Conservation (phyloP, 2,797 vertebrate genomes). For the Xyrichtys novacula region DNA sequence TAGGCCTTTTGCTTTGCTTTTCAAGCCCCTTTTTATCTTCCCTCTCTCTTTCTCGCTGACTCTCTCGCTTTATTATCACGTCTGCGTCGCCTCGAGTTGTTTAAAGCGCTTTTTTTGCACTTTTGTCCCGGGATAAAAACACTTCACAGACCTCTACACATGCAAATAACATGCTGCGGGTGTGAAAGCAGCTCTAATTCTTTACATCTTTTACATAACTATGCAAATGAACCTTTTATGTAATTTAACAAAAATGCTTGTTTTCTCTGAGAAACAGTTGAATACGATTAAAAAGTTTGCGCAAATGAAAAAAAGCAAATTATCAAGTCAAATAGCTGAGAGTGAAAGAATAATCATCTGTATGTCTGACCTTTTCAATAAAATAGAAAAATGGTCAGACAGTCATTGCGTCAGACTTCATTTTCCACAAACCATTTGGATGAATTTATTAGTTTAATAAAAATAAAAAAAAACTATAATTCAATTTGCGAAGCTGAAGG, state of each 20-base stretch:
- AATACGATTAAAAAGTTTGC: slow-evolving; percentile 5
- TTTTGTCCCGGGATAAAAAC: slow-evolving; percentile 61
- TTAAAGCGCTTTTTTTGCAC: slow-evolving; percentile 43
- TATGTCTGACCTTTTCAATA: background rate
- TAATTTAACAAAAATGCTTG: slow-evolving; percentile 15
- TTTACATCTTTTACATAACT: slow-evolving; percentile 54
- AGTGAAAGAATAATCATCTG: background rate
- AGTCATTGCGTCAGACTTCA: background rate
- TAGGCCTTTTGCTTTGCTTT: slow-evolving; percentile 37
- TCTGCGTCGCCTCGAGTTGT: slow-evolving; percentile 34
- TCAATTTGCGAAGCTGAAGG: background rate
- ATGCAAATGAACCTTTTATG: slow-evolving; percentile 40
- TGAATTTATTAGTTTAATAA: slow-evolving; percentile 13
- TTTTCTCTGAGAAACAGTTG: slow-evolving; percentile 1
- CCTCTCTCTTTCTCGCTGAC: slow-evolving; percentile 43
- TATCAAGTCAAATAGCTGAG: background rate
- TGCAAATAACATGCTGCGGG: slow-evolving; percentile 39
- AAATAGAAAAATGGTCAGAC: background rate
- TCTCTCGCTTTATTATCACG: slow-evolving; percentile 48
- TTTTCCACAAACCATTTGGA: background rate
- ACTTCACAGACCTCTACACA: slow-evolving; percentile 48
- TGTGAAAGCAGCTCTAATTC: slow-evolving; percentile 44
- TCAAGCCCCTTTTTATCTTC: slow-evolving; percentile 48
- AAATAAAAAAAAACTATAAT: slow-evolving; percentile 5
- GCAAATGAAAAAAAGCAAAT: background rate